Evolutionary conservation across 2,888 invertebrate genomes (phyloP).

Genomic region (Melikaiella ostensackeni): DNA sequence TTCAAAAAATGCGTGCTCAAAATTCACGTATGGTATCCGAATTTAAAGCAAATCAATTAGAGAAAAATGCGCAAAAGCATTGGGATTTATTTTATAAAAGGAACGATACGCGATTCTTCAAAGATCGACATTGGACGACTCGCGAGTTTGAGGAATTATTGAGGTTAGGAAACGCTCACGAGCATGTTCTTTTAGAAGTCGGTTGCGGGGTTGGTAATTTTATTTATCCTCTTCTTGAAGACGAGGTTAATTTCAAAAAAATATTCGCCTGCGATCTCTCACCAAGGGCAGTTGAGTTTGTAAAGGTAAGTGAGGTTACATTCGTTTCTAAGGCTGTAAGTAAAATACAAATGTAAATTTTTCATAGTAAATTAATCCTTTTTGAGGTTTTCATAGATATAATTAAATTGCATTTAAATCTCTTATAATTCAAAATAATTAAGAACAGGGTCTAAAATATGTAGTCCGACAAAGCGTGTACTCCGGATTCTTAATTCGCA

Average conservation of each 20-base stretch:
- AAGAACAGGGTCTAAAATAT: too few species aligned
- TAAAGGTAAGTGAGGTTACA: slow-evolving; percentile 80
- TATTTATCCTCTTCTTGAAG: slow-evolving; percentile 92
- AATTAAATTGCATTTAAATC: too few species aligned
- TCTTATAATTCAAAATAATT: too few species aligned
- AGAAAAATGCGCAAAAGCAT: slow-evolving; percentile 89
- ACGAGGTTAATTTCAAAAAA: slow-evolving; percentile 80
- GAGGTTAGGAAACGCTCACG: slow-evolving; percentile 78
- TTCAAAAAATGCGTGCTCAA: slow-evolving; percentile 82
- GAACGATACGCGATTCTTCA: slow-evolving; percentile 95
- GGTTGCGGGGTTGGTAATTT: slow-evolving; percentile 99
- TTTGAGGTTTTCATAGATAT: too few species aligned
- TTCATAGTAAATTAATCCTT: too few species aligned
- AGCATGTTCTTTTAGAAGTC: slow-evolving; percentile 84
- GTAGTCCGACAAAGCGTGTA: too few species aligned
- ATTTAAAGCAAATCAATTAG: slow-evolving; percentile 87
- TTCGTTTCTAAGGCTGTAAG: background rate
- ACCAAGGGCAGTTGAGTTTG: slow-evolving; percentile 91
- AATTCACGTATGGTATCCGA: slow-evolving; percentile 84
- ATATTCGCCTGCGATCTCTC: slow-evolving; percentile 96
- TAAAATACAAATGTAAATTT: too few species aligned
- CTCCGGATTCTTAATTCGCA: too few species aligned
- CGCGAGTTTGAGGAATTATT: slow-evolving; percentile 93
- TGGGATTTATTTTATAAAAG: slow-evolving; percentile 99
- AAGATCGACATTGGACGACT: slow-evolving; percentile 97